Evolutionary conservation across 2,797 vertebrate genomes (phyloP), one percentile per base, ranked within the genome.

Genomic region (Columba guinea): DNA sequence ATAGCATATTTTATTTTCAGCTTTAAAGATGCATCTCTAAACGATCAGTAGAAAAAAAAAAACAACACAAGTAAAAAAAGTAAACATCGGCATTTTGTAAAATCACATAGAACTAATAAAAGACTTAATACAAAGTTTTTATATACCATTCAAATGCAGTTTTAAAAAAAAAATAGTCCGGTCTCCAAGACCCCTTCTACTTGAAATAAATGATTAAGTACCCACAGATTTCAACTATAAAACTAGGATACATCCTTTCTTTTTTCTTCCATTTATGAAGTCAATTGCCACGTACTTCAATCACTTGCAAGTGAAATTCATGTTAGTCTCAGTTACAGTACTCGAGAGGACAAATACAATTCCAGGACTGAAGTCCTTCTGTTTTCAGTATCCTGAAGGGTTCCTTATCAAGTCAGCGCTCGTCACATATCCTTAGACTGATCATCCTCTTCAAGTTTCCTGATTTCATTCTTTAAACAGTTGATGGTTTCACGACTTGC

Each of bases 401-500:
- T 53, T 89, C 58, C 37, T 78, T 26, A 41, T 39, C 39, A 73
- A 89, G 55, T 75, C 58, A 70, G 26, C 32, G 32, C 32, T 51
- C 7, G 0, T 98, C 97, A 99, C 97, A 99, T 98, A 67, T 99
- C 99, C 97, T 99, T 99, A 94, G 98, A 97, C 89, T 99, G 99
- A 96, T 99, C 99, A 28, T 99, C 99, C 95, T 99, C 99, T 98
- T 99, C 99, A 84, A 99, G 98, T 95, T 99, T 99, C 84, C 99
- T 98, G 92, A 99, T 99, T 97, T 99, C 99, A 91, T 96, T 98
- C 98, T 99, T 99, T 93, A 99, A 98, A 94, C 98, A 98, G 98
- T 99, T 99, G 97, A 99, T 99, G 94, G 99, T 99, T 97, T 99
- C 99, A 95, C 99, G 98, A 97, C 99, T 99, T 97, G 99, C 99